Percentiles rank a stretch among this genome's conserved stretches.
phyloP scores from a whole-genome alignment of 2,888 invertebrate species.

The Stenurella melanura region DNA sequence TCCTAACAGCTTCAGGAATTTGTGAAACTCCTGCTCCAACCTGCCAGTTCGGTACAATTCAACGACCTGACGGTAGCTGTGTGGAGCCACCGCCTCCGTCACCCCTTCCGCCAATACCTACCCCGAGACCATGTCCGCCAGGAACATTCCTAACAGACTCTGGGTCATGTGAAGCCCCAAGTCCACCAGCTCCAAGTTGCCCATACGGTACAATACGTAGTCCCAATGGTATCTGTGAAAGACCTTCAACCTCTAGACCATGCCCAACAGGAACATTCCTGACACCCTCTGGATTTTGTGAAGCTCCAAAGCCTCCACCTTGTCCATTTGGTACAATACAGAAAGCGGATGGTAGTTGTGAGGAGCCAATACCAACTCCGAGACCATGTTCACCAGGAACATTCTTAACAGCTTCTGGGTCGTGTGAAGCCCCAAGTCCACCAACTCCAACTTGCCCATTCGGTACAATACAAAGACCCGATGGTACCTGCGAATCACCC shows the following conservation, averaged over 20 bases:
- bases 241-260: constrained; percentile 35
- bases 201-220: constrained; percentile 40
- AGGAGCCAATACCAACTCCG: constrained; percentile 36
- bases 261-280: constrained; percentile 45
- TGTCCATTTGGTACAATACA: constrained; percentile 50
- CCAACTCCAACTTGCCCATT: constrained; percentile 40
- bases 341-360: constrained; percentile 46
- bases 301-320: constrained; percentile 33
- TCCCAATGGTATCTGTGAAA: constrained; percentile 43
- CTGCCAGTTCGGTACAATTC: constrained; percentile 45
- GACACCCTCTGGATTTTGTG: constrained; percentile 43
- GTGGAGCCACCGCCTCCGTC: constrained; percentile 38
- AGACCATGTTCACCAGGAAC: constrained; percentile 52
- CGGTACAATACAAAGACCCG: constrained; percentile 44
- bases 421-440: constrained; percentile 38
- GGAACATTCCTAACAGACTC: constrained; percentile 41
- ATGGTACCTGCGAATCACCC: constrained; percentile 42
- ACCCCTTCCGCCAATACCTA: constrained; percentile 32
- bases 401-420: constrained; percentile 44
- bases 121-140: constrained; percentile 44
- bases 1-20: constrained; percentile 40
- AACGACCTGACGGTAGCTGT: constrained; percentile 42
- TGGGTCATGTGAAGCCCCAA: constrained; percentile 41
- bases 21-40: constrained; percentile 42
- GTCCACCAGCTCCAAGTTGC: constrained; percentile 39